Evolutionary conservation across 2,888 invertebrate genomes (phyloP).

Genomic region (Ecdyonurus torrentis): DNA sequence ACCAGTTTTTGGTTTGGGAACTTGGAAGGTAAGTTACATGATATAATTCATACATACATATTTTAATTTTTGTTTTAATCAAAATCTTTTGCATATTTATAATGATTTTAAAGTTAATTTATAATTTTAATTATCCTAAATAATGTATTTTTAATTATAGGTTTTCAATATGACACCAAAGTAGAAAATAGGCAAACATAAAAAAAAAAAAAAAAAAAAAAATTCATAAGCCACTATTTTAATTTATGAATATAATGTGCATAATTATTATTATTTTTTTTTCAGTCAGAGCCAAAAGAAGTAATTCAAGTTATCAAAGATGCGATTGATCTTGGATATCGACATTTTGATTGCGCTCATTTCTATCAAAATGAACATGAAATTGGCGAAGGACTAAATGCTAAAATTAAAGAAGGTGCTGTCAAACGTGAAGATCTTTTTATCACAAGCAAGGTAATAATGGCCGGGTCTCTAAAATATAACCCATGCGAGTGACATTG

Average conservation of each 20-base stretch:
- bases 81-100: too few species aligned
- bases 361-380: conserved; percentile 53
- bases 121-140: too few species aligned
- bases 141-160: too few species aligned
- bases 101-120: too few species aligned
- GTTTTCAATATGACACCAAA: too few species aligned
- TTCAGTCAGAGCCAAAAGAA: conserved; percentile 45
- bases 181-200: too few species aligned
- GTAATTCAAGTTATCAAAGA: conserved; percentile 46
- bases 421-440: conserved; percentile 53
- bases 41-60: neutral
- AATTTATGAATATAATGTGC: too few species aligned
- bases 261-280: neutral
- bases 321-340: conserved; percentile 59
- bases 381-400: conserved; percentile 42
- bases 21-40: conserved; percentile 36
- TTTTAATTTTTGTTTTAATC: too few species aligned
- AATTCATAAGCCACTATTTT: too few species aligned
- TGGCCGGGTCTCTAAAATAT: too few species aligned
- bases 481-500: too few species aligned
- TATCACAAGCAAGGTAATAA: conserved; percentile 46
- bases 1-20: conserved; percentile 45
- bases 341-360: conserved; percentile 57
- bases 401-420: conserved; percentile 44
- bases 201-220: too few species aligned